Evolutionary conservation across 2,797 vertebrate genomes (phyloP).

Genomic region (Tamandua tetradactyla): DNA sequence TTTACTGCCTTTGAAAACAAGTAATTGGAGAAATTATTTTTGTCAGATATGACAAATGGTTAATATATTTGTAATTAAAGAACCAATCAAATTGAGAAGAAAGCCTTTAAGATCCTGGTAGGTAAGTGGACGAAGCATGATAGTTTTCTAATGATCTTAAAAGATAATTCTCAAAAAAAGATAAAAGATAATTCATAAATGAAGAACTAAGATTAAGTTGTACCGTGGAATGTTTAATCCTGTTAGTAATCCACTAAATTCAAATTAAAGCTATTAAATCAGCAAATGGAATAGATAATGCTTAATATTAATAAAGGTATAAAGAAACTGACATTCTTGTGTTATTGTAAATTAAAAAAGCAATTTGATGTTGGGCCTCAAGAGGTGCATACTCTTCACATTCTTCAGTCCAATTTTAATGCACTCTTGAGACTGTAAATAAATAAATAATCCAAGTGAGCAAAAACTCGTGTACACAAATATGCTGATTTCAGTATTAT

Average conservation of each 20-base stretch:
- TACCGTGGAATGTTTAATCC: not conserved
- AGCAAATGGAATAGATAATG: constrained; percentile 7
- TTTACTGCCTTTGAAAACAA: not conserved
- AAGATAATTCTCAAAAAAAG: not conserved
- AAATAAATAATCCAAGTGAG: not conserved
- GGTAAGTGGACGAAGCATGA: not conserved
- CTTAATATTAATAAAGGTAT: not conserved
- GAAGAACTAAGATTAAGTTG: not conserved
- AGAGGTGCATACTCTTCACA: not conserved
- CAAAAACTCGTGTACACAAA: not conserved
- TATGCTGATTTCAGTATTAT: not conserved
- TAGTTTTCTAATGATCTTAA: no score
- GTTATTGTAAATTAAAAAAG: not conserved
- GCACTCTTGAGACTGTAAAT: not conserved
- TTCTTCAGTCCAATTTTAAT: constrained; percentile 24
- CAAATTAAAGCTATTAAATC: not conserved
- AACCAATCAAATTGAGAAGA: not conserved
- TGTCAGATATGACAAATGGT: not conserved
- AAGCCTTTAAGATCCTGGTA: not conserved
- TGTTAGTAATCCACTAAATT: not conserved
- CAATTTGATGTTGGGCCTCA: not conserved
- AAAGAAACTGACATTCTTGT: not conserved
- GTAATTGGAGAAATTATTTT: constrained; percentile 19
- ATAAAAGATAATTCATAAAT: not conserved
- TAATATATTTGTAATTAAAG: constrained; percentile 12